A percentile compares a stretch with the other conserved stretches of the same genome.
Conservation (phyloP, 2,888 invertebrate species). For the Anodontia alba region DNA sequence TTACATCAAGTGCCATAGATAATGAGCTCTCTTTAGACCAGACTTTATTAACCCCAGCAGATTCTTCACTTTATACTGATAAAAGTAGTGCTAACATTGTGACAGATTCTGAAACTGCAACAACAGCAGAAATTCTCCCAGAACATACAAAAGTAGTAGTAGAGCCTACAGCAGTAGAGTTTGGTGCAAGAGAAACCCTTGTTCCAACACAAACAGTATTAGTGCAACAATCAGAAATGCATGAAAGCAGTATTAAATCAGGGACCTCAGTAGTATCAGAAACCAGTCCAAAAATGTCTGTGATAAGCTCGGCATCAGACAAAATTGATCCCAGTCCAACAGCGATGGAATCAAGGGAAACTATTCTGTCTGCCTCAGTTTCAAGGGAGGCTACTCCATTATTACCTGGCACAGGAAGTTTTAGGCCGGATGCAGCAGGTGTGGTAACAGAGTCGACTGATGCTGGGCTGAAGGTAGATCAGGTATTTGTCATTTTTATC, state of each 20-base stretch:
- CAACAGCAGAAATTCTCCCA: not conserved
- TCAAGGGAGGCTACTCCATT: constrained; percentile 44
- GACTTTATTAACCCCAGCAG: not conserved
- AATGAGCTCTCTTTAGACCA: not conserved
- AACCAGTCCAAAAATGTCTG: not conserved
- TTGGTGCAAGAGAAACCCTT: not conserved
- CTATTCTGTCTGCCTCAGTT: not conserved
- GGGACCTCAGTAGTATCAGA: not conserved
- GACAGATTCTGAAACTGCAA: not conserved
- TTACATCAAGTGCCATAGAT: not conserved
- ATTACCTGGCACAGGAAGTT: constrained; percentile 40
- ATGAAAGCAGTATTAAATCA: not conserved
- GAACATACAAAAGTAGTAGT: not conserved
- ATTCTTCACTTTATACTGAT: not conserved
- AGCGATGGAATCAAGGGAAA: not conserved
- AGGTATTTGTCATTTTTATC: no score
- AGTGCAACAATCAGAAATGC: not conserved
- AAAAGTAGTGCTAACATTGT: not conserved
- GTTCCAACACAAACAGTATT: constrained; percentile 12
- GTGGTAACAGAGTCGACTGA: not conserved
- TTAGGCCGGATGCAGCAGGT: constrained; percentile 41
- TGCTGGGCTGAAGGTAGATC: not conserved
- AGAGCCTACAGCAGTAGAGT: not conserved
- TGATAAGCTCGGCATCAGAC: not conserved
- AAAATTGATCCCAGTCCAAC: not conserved